Percentiles rank a stretch among this genome's conserved stretches.
Evolutionary conservation across 2,888 invertebrate species (phyloP).

Genomic region (Embidobia sp.): DNA sequence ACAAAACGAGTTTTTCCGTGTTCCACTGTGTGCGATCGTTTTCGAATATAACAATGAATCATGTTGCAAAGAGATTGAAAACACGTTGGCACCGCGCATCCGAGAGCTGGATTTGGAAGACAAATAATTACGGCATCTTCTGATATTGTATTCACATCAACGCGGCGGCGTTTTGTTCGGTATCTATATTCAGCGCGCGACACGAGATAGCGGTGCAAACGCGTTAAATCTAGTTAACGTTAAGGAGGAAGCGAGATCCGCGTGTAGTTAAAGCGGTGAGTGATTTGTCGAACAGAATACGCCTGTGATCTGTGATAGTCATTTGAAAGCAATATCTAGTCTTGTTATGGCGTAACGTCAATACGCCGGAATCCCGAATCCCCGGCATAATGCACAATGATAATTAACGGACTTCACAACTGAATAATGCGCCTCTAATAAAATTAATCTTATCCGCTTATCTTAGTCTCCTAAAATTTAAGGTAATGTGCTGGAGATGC

Average conservation of each 20-base stretch:
- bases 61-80: no score
- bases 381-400: background rate
- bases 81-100: no score
- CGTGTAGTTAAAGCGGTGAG: slow-evolving; percentile 40
- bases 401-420: slow-evolving; percentile 7
- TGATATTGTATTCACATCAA: slow-evolving; percentile 30
- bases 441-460: no score
- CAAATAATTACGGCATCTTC: slow-evolving; percentile 28
- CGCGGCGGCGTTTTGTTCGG: slow-evolving; percentile 31
- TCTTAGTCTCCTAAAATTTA: no score
- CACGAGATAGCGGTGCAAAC: slow-evolving; percentile 24
- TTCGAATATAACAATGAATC: no score
- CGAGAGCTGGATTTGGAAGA: no score
- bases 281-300: slow-evolving; percentile 70
- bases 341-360: background rate
- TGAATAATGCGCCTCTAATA: no score
- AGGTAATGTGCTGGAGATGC: no score
- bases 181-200: slow-evolving; percentile 26
- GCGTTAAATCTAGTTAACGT: slow-evolving; percentile 48
- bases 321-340: slow-evolving; percentile 31
- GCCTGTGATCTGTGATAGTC: slow-evolving; percentile 62
- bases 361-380: background rate
- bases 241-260: slow-evolving; percentile 43
- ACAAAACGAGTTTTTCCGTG: no score
- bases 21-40: no score